Evolutionary conservation across 2,888 invertebrate species (phyloP).

Genomic region (Yponomeuta cagnagella): DNA sequence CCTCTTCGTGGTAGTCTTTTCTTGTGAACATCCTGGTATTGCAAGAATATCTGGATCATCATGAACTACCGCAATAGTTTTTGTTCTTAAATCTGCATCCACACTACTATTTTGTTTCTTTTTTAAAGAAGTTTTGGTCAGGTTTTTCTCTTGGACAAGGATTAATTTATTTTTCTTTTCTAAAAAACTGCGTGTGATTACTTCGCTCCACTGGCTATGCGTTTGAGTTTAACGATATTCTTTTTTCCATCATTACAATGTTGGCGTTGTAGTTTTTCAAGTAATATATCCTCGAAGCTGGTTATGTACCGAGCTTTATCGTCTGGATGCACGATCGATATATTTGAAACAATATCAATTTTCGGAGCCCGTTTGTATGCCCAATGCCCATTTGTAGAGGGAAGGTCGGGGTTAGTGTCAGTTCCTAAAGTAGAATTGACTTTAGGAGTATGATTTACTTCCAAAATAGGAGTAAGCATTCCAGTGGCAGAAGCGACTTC

Average conservation of each 20-base stretch:
- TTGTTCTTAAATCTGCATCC: not conserved
- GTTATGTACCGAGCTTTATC: not conserved
- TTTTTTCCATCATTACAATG: constrained; percentile 3
- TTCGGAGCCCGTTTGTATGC: not conserved
- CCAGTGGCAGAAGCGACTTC: not conserved
- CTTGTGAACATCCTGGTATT: not conserved
- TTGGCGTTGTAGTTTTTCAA: not conserved
- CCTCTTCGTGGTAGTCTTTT: not conserved
- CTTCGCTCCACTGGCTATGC: constrained; percentile 5
- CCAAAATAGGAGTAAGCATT: not conserved
- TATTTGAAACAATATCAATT: constrained; percentile 2
- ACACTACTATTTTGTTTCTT: not conserved
- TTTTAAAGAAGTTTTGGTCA: not conserved
- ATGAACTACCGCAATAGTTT: constrained; percentile 3
- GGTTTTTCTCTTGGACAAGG: not conserved
- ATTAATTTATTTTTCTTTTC: not conserved
- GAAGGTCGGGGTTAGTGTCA: not conserved
- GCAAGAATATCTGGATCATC: not conserved
- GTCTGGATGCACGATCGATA: not conserved
- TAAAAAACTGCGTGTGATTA: constrained; percentile 1
- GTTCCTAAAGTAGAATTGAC: not conserved
- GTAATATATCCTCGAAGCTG: not conserved
- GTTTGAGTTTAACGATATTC: constrained; percentile 6
- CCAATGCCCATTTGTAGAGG: not conserved
- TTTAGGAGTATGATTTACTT: not conserved